Percentiles rank a stretch among this genome's conserved stretches.
These are phyloP conservation scores for Sinotaia quadrata DNA, from an alignment of 2,888 invertebrate species.

Conservation along the genomic window DNA sequence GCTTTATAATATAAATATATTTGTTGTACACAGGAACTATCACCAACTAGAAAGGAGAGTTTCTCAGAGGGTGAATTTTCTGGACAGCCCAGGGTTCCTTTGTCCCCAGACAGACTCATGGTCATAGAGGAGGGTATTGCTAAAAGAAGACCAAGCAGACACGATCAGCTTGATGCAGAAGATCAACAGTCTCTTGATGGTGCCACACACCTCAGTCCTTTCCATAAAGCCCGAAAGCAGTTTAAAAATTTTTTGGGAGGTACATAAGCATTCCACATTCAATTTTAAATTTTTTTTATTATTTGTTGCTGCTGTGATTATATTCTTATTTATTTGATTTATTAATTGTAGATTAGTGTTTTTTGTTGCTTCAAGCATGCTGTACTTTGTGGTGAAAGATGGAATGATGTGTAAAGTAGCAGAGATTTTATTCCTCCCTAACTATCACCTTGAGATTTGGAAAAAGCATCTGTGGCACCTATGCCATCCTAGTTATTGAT, in stretches of 20 bases:
- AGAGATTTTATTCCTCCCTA: no score
- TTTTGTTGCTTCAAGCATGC: no score
- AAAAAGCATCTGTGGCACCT: no score
- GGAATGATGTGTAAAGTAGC: no score
- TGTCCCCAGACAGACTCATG: slow-evolving; percentile 40
- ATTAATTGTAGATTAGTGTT: no score
- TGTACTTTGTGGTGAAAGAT: no score
- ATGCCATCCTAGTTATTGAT: no score
- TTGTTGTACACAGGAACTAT: slow-evolving; percentile 23
- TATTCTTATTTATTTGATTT: no score
- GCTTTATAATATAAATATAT: neutral
- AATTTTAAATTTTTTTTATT: neutral
- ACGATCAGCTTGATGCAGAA: slow-evolving; percentile 8
- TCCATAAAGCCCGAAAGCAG: slow-evolving; percentile 42
- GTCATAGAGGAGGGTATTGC: slow-evolving; percentile 34
- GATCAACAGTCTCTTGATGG: neutral
- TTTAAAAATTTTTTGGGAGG: slow-evolving; percentile 56
- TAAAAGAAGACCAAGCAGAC: slow-evolving; percentile 16
- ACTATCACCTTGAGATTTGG: no score
- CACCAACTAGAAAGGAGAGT: slow-evolving; percentile 9
- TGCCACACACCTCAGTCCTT: slow-evolving; percentile 41
- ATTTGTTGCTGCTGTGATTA: neutral
- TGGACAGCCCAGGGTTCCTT: slow-evolving; percentile 5
- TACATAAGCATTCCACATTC: slow-evolving; percentile 24
- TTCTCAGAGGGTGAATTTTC: no score